Base-by-base conservation (phyloP, 2,113 vertebrate genomes). In the Calyptomena viridis region DNA sequence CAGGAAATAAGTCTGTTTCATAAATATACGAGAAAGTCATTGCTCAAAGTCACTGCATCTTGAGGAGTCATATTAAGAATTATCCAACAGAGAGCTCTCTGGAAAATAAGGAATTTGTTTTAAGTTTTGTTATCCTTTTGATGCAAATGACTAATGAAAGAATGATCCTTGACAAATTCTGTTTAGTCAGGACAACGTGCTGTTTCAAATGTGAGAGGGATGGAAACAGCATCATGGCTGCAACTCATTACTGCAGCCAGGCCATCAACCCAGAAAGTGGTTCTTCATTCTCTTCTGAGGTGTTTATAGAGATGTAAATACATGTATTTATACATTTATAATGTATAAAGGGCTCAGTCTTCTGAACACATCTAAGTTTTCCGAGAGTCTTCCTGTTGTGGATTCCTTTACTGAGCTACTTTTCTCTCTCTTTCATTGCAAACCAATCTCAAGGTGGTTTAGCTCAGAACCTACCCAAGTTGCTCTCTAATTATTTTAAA, bases 231-330 rank as follows among this genome's bases (percentile, higher is more conserved):
- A 84, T 81, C 27, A 2, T 8, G 11, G 60, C 52, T 82, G 30
- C 25, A 81, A 8, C 6, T 27, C 4, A 0, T 11, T 82, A 40
- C 33, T 59, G 28, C 35, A 66, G 44, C 55, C 46, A 75, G 59
- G 53, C 6, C 4, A 1, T 25, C 49, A 66, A 0, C 40, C 25
- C 66, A 39, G 28, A 40, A 35, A 13, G n/a, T 28, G 16, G 8
- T 17, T 89, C 40, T 56, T 80, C 53, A 8, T 50, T 47, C 40
- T n/a, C 14, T 86, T 72, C 67, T 25, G 13, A 66, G 60, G 7
- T 68, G 16, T 66, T 81, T 31, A 44, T 58, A 31, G 44, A 27
- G 6, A 22, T 15, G 49, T 3, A 21, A 11, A 33, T 4, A 42
- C 2, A 37, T 7, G 11, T 9, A 35, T 22, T 42, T 12, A 53